These are phyloP conservation scores for Apostichopus californicus DNA, from an alignment of 35 echinoderm and acorn worm genomes.

Conservation along the genomic window DNA sequence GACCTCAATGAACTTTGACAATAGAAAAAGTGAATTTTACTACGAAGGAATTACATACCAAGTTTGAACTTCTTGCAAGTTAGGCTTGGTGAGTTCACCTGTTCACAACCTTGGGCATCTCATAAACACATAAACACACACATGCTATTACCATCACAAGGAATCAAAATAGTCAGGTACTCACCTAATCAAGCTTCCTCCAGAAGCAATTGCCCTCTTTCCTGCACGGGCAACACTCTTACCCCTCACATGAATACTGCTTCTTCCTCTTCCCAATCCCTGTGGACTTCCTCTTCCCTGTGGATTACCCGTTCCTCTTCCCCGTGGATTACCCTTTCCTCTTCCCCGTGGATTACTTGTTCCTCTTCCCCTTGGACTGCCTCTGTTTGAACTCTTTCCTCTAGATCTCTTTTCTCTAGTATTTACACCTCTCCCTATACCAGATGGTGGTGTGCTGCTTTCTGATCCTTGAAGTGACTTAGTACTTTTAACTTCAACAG, in stretches of 20 bases:
- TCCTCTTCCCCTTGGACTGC: background rate
- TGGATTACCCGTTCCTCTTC: background rate
- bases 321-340: background rate
- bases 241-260: background rate
- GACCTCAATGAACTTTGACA: too few relatives aligned
- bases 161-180: background rate
- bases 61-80: too few relatives aligned
- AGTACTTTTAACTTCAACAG: too few relatives aligned
- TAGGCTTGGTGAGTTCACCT: too few relatives aligned
- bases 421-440: too few relatives aligned
- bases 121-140: too few relatives aligned
- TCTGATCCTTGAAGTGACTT: too few relatives aligned
- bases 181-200: conserved; percentile 5
- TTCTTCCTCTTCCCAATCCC: background rate
- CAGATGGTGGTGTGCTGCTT: too few relatives aligned
- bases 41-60: too few relatives aligned
- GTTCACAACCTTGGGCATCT: too few relatives aligned
- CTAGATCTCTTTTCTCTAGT: background rate
- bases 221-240: background rate
- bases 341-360: background rate
- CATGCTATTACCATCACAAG: too few relatives aligned
- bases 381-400: background rate
- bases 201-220: background rate
- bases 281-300: background rate
- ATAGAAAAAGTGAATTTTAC: too few relatives aligned